phyloP scores from a whole-genome alignment of 2,888 invertebrate species.

The Machimus atricapillus region DNA sequence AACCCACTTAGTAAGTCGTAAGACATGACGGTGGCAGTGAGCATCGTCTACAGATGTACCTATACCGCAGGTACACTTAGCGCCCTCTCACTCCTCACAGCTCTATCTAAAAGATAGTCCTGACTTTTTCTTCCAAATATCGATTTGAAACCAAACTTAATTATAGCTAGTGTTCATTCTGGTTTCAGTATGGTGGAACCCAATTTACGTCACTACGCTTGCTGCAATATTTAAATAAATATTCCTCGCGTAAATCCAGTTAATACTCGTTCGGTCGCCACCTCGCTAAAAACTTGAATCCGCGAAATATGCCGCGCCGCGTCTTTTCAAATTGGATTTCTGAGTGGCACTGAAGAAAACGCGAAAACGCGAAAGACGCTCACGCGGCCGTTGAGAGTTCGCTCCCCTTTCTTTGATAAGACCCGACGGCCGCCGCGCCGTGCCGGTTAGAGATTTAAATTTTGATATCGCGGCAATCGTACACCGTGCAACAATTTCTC shows the following conservation, averaged over 20 bases:
- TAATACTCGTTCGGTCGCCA: background rate
- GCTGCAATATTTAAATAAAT: background rate
- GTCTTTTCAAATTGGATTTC: constrained; percentile 2
- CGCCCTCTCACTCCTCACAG: background rate
- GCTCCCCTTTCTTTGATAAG: background rate
- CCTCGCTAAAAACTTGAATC: background rate
- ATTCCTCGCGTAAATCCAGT: background rate
- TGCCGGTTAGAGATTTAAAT: background rate
- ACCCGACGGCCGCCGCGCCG: background rate
- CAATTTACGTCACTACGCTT: background rate
- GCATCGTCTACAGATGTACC: background rate
- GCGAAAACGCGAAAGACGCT: background rate
- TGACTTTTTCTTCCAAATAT: background rate
- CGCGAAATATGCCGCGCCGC: background rate
- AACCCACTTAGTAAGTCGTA: constrained; percentile 50
- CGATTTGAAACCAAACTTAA: background rate
- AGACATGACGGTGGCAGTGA: constrained; percentile 46
- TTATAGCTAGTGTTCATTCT: background rate
- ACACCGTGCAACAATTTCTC: background rate
- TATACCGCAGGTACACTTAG: background rate
- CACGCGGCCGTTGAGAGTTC: background rate
- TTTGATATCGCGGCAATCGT: background rate
- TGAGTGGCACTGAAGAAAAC: background rate
- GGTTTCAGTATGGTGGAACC: background rate
- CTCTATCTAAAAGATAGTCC: background rate